Percentiles rank a stretch among this genome's conserved stretches.
phyloP scores from a whole-genome alignment of 2,113 vertebrate genomes.

The Peromyscus californicus region DNA sequence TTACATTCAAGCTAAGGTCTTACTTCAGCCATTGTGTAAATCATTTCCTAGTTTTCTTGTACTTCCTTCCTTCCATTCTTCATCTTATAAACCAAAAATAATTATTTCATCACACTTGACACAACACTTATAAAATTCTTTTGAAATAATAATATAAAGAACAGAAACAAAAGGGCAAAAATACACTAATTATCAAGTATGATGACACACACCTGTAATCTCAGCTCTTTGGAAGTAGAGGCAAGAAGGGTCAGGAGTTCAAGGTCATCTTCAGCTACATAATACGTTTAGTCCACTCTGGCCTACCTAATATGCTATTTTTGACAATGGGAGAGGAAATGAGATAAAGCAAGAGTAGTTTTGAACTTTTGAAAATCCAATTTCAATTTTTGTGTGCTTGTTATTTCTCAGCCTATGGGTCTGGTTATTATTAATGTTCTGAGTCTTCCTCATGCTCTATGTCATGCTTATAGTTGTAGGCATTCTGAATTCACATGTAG shows the following conservation, averaged over 20 bases:
- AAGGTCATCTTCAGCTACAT: neutral
- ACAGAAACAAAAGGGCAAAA: neutral
- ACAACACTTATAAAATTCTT: neutral
- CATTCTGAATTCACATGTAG: neutral
- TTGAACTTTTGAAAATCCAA: neutral
- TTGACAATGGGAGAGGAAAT: neutral
- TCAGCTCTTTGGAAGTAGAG: neutral
- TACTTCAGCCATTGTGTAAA: neutral
- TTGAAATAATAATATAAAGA: neutral
- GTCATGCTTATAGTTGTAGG: too few species aligned
- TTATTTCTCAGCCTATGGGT: neutral
- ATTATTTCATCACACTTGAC: neutral
- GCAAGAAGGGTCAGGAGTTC: neutral
- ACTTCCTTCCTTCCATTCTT: neutral
- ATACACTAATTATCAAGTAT: neutral
- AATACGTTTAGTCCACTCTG: neutral
- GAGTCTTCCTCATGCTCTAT: neutral
- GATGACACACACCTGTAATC: neutral
- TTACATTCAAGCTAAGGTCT: neutral
- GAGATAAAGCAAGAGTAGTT: neutral
- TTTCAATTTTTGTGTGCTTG: neutral
- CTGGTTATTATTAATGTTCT: neutral
- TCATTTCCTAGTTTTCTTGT: neutral
- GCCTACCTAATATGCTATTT: neutral
- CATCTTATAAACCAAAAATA: neutral